These are phyloP conservation scores for Phortica okadai DNA, from an alignment of 2,888 invertebrate species.

Conservation along the genomic window DNA sequence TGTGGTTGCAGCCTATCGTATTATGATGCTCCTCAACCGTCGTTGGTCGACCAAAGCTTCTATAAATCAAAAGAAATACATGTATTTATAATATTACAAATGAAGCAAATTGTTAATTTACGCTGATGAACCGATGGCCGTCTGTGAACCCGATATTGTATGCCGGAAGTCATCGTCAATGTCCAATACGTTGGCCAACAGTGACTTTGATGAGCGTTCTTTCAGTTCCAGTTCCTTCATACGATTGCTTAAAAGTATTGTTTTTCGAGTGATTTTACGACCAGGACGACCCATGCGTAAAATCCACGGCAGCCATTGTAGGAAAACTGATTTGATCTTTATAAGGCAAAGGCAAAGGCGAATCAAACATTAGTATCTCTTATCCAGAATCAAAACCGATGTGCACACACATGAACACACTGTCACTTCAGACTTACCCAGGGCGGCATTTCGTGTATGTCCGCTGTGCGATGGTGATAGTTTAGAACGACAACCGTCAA, in stretches of 20 bases:
- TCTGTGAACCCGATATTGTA: constrained; percentile 79
- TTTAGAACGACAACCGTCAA: constrained; percentile 97
- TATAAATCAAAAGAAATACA: constrained; percentile 44
- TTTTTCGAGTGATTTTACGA: constrained; percentile 93
- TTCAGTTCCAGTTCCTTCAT: constrained; percentile 95
- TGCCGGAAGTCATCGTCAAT: constrained; percentile 96
- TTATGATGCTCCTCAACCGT: constrained; percentile 85
- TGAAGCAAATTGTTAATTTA: constrained; percentile 71
- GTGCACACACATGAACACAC: no score
- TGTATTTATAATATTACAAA: not conserved
- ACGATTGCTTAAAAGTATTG: constrained; percentile 91
- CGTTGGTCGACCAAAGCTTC: constrained; percentile 85
- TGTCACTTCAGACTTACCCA: constrained; percentile 84
- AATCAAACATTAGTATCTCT: not conserved
- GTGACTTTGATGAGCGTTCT: constrained; percentile 94
- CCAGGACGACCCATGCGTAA: constrained; percentile 97
- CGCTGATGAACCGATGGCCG: constrained; percentile 82
- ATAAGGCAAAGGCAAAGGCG: constrained; percentile 33
- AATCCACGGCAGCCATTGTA: constrained; percentile 98
- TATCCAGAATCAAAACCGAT: not conserved
- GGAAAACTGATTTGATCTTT: constrained; percentile 95
- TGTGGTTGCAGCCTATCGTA: constrained; percentile 83
- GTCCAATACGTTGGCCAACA: constrained; percentile 95
- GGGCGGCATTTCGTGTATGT: constrained; percentile 97
- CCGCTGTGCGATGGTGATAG: constrained; percentile 97